Evolutionary conservation across 2,113 vertebrate genomes (phyloP), one percentile per base, ranked within the genome.

Genomic region (Eubucco bourcierii): DNA sequence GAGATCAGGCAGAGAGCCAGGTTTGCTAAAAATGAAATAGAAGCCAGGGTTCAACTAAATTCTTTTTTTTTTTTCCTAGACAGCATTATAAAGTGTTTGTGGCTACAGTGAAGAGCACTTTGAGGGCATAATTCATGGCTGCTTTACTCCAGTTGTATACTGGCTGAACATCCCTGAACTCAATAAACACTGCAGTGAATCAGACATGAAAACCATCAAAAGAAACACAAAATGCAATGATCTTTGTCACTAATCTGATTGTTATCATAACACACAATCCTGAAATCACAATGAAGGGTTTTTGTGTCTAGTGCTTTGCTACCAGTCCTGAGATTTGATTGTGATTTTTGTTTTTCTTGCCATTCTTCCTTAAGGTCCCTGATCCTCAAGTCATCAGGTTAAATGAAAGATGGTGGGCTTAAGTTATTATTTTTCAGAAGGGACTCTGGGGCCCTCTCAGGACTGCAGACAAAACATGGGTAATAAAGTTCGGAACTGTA

Each of bases 21-120:
- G 65, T 84, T 96, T 94, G 95, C 92, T 96, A 92, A 89, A 94
- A 93, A 96, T 66, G 27, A 96, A 95, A 95, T 59, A 89, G 90
- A 87, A 95, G 71, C 84, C 27, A 16, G 61, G 18, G 29, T 93
- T 46, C 77, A 90, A 66, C 92, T 93, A 93, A 94, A 90, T 95
- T 63, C 93, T 47, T 90, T 76, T 82, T 73, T 78, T 93, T 34
- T 85, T 94, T 94, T 92, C 94, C 88, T 73, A 74, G 87, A 89
- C 75, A 94, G 67, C 41, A 41, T 89, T 88, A 85, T 95, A 85
- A 91, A 93, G 90, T 81, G 86, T 72, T 75, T 80, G 89, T 8
- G 39, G 85, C 92, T 92, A 70, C 7, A 44, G 80, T 65, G 93
- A 91, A 83, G 76, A 91, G 87, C 90, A 91, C 7, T 66, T 78